Percentiles rank a stretch among this genome's conserved stretches.
Evolutionary conservation across 2,888 invertebrate species (phyloP).

Genomic region (Trisateles emortualis): DNA sequence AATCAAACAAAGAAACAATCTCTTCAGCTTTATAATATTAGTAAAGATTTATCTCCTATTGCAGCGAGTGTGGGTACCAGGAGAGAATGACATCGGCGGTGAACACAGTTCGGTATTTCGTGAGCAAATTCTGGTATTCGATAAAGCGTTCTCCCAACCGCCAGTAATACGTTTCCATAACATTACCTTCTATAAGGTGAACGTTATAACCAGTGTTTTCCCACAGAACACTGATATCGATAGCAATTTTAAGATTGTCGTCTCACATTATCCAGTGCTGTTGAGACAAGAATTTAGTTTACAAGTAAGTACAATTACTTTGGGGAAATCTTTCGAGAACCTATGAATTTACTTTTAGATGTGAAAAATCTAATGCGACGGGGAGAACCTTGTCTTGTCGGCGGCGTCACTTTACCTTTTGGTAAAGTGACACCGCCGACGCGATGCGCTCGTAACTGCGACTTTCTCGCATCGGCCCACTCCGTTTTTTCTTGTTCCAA

Average conservation of each 20-base stretch:
- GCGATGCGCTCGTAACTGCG: no score
- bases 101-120: slow-evolving; percentile 92
- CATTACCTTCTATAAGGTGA: slow-evolving; percentile 91
- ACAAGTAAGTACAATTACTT: slow-evolving; percentile 61
- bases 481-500: no score
- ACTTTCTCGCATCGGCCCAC: no score
- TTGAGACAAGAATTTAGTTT: slow-evolving; percentile 66
- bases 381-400: no score
- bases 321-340: no score
- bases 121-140: slow-evolving; percentile 91
- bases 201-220: slow-evolving; percentile 89
- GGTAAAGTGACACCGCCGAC: no score
- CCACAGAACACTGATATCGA: slow-evolving; percentile 72
- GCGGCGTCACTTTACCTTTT: no score
- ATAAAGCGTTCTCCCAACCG: slow-evolving; percentile 91
- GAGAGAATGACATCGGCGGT: slow-evolving; percentile 99
- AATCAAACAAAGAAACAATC: neutral
- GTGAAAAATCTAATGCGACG: no score
- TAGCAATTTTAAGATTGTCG: slow-evolving; percentile 84
- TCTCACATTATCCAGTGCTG: slow-evolving; percentile 91
- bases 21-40: no score
- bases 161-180: slow-evolving; percentile 88
- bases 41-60: slow-evolving; percentile 45
- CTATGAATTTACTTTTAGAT: no score
- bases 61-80: slow-evolving; percentile 95